phyloP scores from a whole-genome alignment of 2,113 vertebrate genomes.

The Xenus cinereus region DNA sequence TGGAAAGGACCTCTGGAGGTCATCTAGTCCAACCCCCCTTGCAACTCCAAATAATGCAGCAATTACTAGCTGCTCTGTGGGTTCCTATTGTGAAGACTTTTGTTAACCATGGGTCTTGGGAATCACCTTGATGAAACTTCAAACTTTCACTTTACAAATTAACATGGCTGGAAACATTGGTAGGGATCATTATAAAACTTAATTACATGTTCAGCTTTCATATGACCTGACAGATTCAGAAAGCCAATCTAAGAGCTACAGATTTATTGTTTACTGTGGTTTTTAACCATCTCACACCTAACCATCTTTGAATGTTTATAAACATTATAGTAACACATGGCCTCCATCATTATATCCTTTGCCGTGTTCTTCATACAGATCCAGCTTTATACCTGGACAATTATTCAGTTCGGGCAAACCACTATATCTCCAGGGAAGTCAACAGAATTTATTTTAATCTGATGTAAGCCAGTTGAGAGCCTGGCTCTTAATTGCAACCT shows the following conservation, averaged over 20 bases:
- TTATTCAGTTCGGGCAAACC: neutral
- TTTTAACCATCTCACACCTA: neutral
- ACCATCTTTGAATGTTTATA: neutral
- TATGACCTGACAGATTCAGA: neutral
- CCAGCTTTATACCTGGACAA: neutral
- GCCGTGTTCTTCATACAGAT: neutral
- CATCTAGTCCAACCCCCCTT: neutral
- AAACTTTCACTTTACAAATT: neutral
- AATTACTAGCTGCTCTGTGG: neutral
- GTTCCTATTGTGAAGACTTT: neutral
- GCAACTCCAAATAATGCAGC: neutral
- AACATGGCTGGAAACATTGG: neutral
- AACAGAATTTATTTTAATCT: neutral
- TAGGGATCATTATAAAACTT: neutral
- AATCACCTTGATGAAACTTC: neutral
- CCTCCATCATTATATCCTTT: neutral
- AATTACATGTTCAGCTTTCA: neutral
- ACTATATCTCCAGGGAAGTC: neutral
- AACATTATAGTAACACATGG: neutral
- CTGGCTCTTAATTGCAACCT: neutral
- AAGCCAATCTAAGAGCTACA: neutral
- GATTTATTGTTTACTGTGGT: neutral
- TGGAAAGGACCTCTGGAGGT: too few species aligned
- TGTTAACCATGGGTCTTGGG: neutral
- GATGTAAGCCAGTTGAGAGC: neutral